These are phyloP conservation scores for Drosophila kepulauana DNA, from an alignment of 1,140 invertebrate genomes.

Conservation along the genomic window DNA sequence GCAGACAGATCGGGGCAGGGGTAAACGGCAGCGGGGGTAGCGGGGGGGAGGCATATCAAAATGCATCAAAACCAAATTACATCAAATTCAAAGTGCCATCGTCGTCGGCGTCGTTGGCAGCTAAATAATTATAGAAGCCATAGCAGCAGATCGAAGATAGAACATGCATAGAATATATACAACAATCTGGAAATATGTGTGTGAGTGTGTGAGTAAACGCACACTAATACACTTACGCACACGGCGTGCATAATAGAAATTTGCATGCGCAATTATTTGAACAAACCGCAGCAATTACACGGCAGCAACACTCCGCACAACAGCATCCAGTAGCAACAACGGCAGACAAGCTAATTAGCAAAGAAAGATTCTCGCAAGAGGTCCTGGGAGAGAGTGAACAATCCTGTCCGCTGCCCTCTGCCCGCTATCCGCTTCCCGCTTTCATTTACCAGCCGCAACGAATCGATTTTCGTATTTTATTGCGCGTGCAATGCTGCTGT, in stretches of 20 bases:
- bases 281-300: conserved; percentile 80
- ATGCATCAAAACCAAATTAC: conserved; percentile 75
- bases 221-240: conserved; percentile 11
- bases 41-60: conserved; percentile 23
- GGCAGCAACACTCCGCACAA: conserved; percentile 65
- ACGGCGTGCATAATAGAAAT: conserved; percentile 75
- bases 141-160: conserved; percentile 75
- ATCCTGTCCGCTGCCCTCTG: neutral
- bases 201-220: conserved; percentile 15
- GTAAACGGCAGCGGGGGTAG: neutral
- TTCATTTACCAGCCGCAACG: conserved; percentile 54
- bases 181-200: conserved; percentile 15
- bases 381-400: conserved; percentile 17
- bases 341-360: conserved; percentile 77
- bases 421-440: neutral
- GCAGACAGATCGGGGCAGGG: conserved; percentile 4
- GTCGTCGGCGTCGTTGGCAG: conserved; percentile 41
- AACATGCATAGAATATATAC: conserved; percentile 69
- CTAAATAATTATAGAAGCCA: conserved; percentile 79
- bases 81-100: conserved; percentile 69
- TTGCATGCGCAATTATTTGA: conserved; percentile 83
- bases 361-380: conserved; percentile 43
- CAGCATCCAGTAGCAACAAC: conserved; percentile 30
- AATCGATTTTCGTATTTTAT: conserved; percentile 80
- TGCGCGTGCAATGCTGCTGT: conserved; percentile 50